phyloP scores from a whole-genome alignment of 2,888 invertebrate genomes.

The Drosophila mayaguana region DNA sequence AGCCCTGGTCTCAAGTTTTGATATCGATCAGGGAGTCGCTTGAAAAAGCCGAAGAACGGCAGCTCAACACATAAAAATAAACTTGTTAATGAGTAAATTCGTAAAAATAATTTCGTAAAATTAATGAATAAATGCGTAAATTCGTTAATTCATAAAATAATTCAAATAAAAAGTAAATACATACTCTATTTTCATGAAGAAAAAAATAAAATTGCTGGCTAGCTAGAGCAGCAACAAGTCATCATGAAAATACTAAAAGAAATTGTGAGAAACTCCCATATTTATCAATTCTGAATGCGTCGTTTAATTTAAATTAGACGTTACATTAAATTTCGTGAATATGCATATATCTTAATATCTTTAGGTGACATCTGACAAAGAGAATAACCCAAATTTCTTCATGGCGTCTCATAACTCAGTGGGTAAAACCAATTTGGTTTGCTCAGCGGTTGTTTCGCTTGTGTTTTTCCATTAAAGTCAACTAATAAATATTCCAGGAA shows the following conservation, averaged over 20 bases:
- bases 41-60: too few species aligned
- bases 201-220: too few species aligned
- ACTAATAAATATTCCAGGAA: conserved; percentile 64
- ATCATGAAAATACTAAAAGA: background rate
- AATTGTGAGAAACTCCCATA: background rate
- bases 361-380: conserved; percentile 35
- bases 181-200: too few species aligned
- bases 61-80: too few species aligned
- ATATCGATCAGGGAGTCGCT: too few species aligned
- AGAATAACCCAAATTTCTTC: conserved; percentile 44
- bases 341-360: conserved; percentile 9
- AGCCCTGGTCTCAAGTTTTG: too few species aligned
- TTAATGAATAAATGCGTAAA: too few species aligned
- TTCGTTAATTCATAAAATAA: too few species aligned
- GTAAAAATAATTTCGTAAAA: too few species aligned
- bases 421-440: conserved; percentile 48
- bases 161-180: too few species aligned
- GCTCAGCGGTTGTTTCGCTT: conserved; percentile 29
- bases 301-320: conserved; percentile 15
- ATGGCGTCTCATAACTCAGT: conserved; percentile 32
- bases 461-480: conserved; percentile 68
- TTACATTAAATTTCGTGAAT: conserved; percentile 6
- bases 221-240: too few species aligned
- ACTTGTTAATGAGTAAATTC: too few species aligned
- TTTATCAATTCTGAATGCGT: background rate